Percentiles rank a stretch among this genome's conserved stretches.
These are phyloP conservation scores for Eolophus roseicapilla DNA, from an alignment of 2,113 vertebrate species.

Conservation along the genomic window DNA sequence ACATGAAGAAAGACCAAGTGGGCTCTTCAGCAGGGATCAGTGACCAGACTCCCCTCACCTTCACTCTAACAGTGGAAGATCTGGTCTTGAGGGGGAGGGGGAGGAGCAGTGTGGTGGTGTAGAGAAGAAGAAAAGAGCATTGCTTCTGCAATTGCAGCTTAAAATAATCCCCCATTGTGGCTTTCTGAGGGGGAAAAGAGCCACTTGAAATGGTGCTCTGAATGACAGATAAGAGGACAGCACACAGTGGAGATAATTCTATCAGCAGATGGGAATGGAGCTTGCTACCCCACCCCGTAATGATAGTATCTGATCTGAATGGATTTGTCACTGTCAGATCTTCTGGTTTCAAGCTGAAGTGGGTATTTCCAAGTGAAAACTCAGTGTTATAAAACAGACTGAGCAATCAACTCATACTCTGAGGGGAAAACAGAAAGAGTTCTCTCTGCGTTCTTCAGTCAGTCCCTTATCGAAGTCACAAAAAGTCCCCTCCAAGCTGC, in stretches of 20 bases:
- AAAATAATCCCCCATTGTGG: background rate
- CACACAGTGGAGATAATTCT: constrained; percentile 1
- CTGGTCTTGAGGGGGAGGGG: background rate
- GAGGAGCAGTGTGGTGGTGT: background rate
- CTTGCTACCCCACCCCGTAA: background rate
- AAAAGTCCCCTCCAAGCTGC: background rate
- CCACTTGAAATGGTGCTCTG: background rate
- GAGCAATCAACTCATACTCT: background rate
- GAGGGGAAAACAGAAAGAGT: background rate
- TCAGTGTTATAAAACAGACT: background rate
- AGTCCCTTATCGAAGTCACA: background rate
- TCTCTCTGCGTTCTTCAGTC: background rate
- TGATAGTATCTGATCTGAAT: background rate
- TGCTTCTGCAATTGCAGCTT: constrained; percentile 21
- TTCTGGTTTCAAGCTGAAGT: constrained; percentile 8
- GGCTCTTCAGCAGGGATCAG: background rate
- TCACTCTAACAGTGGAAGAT: background rate
- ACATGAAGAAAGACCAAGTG: background rate
- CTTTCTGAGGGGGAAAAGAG: constrained; percentile 21
- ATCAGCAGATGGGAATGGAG: constrained; percentile 16
- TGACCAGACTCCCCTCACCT: background rate
- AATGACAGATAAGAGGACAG: constrained; percentile 13
- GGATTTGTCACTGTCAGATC: constrained; percentile 15
- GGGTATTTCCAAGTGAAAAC: constrained; percentile 6
- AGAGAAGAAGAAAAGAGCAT: background rate